phyloP scores from a whole-genome alignment of 2,113 vertebrate genomes.

The Andinoacara biseriatus region DNA sequence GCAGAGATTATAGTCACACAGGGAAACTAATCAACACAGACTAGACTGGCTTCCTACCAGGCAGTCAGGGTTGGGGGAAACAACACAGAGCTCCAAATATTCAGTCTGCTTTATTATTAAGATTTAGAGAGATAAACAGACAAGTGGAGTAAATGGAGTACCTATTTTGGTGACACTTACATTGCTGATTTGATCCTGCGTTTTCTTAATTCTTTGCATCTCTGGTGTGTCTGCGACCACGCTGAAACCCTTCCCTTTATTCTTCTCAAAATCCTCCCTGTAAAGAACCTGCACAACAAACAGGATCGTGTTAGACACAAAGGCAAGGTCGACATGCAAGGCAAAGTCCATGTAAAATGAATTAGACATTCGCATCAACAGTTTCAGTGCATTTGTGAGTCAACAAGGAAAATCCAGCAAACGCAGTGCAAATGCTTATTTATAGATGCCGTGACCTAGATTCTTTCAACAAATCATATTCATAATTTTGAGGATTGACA shows the following conservation, averaged over 20 bases:
- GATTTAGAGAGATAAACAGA: background rate
- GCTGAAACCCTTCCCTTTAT: constrained; percentile 93
- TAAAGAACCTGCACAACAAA: constrained; percentile 87
- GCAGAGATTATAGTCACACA: background rate
- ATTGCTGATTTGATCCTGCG: constrained; percentile 97
- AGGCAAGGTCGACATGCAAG: background rate
- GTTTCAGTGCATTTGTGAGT: background rate
- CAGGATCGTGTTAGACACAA: background rate
- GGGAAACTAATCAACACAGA: constrained; percentile 2
- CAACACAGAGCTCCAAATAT: background rate
- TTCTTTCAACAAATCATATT: constrained; percentile 6
- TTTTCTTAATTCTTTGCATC: constrained; percentile 94
- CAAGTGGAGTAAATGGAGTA: background rate
- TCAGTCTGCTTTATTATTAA: background rate
- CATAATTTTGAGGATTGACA: background rate
- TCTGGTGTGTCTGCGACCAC: constrained; percentile 94
- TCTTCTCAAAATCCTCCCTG: constrained; percentile 99
- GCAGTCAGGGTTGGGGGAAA: background rate
- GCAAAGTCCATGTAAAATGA: background rate
- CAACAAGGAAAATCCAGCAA: constrained; percentile 25
- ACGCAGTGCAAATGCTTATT: constrained; percentile 18
- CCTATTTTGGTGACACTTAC: constrained; percentile 76
- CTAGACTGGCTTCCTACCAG: constrained; percentile 1
- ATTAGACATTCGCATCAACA: background rate
- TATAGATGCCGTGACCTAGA: constrained; percentile 38